A percentile compares a stretch with the other conserved stretches of the same genome.
Evolutionary conservation across 2,888 invertebrate species (phyloP).

Genomic region (Patella pellucida): DNA sequence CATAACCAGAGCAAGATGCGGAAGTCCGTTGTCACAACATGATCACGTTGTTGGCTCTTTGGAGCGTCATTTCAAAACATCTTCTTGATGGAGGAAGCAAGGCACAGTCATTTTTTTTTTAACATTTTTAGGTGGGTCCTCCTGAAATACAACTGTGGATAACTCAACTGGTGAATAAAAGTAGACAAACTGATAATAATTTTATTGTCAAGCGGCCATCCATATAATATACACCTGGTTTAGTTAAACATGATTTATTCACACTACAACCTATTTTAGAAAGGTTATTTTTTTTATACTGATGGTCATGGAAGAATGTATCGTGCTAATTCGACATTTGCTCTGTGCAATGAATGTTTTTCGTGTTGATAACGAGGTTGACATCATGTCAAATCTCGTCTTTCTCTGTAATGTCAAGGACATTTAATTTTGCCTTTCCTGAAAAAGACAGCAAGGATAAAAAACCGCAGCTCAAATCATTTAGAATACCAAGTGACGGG

Average conservation of each 20-base stretch:
- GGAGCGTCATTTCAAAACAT: background rate
- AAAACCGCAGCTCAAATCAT: too few relatives aligned
- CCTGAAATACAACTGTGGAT: slow-evolving; percentile 25
- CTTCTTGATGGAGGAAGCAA: background rate
- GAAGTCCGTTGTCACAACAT: background rate
- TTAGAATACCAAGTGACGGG: too few relatives aligned
- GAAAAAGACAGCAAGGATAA: background rate
- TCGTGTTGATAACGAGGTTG: background rate
- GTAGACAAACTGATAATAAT: too few relatives aligned
- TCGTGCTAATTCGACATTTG: background rate
- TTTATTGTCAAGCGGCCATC: too few relatives aligned
- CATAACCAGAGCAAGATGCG: background rate
- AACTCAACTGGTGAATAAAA: too few relatives aligned
- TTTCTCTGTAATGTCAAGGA: background rate
- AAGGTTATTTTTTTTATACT: too few relatives aligned
- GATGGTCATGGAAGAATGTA: too few relatives aligned
- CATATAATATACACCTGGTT: too few relatives aligned
- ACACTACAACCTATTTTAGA: too few relatives aligned
- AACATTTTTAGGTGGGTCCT: background rate
- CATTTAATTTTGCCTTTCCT: background rate
- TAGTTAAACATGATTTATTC: too few relatives aligned
- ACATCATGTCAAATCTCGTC: background rate
- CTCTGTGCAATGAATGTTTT: background rate
- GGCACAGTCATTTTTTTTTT: background rate
- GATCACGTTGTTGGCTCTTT: background rate